phyloP scores from a whole-genome alignment of 2,113 vertebrate genomes.

The Oncorhynchus clarkii region DNA sequence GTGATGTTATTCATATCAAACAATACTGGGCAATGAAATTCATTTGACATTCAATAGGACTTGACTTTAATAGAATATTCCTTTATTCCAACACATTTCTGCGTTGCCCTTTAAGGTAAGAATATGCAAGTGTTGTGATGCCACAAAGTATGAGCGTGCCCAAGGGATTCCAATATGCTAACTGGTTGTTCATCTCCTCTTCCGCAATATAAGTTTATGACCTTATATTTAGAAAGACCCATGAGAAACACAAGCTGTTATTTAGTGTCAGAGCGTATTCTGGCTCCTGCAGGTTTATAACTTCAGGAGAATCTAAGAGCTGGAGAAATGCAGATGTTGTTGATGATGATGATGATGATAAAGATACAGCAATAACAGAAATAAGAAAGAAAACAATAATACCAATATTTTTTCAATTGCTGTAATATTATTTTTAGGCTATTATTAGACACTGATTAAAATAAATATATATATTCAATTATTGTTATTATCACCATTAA shows the following conservation, averaged over 20 bases:
- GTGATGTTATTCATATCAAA: constrained; percentile 14
- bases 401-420: background rate
- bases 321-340: too few species aligned
- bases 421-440: background rate
- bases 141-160: constrained; percentile 16
- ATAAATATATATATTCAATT: too few species aligned
- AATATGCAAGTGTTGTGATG: constrained; percentile 38
- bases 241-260: too few species aligned
- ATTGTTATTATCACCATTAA: too few species aligned
- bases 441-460: background rate
- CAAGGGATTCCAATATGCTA: constrained; percentile 29
- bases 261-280: too few species aligned
- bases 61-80: constrained; percentile 2
- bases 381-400: too few species aligned
- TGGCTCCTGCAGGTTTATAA: too few species aligned
- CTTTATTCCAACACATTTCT: background rate
- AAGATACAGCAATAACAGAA: too few species aligned
- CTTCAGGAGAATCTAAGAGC: too few species aligned
- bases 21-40: constrained; percentile 13
- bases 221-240: too few species aligned
- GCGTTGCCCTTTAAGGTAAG: constrained; percentile 41
- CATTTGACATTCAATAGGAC: constrained; percentile 8
- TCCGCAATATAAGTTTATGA: background rate
- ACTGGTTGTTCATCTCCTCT: background rate
- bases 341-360: too few species aligned